phyloP scores from a whole-genome alignment of 64 coral and sea anemone genomes.

The Pocillopora verrucosa region DNA sequence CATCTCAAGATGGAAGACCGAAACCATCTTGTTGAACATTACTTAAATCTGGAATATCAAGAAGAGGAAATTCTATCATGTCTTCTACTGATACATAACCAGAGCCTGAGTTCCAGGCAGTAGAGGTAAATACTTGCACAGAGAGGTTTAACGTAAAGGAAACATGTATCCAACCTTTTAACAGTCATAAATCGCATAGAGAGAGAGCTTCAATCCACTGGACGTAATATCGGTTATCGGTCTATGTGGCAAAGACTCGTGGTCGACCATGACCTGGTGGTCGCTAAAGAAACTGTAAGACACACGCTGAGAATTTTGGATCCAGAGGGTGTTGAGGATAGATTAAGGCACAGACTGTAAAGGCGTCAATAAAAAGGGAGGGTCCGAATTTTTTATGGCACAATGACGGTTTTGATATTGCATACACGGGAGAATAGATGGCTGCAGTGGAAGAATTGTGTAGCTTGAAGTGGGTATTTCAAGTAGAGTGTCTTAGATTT shows the following conservation, averaged over 20 bases:
- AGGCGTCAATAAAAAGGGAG: conserved; percentile 55
- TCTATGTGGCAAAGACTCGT: conserved; percentile 43
- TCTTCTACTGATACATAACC: conserved; percentile 26
- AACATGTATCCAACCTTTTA: conserved; percentile 2
- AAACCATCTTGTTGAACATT: too few relatives aligned
- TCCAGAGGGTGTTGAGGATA: conserved; percentile 51
- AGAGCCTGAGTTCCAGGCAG: conserved; percentile 21
- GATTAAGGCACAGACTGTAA: conserved; percentile 66
- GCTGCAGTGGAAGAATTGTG: too few relatives aligned
- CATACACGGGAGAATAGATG: too few relatives aligned
- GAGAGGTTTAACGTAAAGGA: conserved; percentile 12
- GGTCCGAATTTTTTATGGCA: conserved; percentile 19
- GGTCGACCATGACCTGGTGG: conserved; percentile 23
- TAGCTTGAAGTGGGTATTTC: too few relatives aligned
- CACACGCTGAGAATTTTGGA: conserved; percentile 40
- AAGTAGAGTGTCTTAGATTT: too few relatives aligned
- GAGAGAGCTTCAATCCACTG: conserved; percentile 17
- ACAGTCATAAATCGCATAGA: conserved; percentile 6
- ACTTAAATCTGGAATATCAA: conserved; percentile 2
- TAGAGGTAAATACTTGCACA: conserved; percentile 16
- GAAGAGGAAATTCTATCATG: conserved; percentile 24
- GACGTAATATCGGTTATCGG: conserved; percentile 38
- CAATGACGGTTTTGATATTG: not conserved
- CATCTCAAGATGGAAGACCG: too few relatives aligned
- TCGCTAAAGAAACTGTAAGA: conserved; percentile 50